Conservation (phyloP, 2,113 vertebrate species). For the Heterotis niloticus region DNA sequence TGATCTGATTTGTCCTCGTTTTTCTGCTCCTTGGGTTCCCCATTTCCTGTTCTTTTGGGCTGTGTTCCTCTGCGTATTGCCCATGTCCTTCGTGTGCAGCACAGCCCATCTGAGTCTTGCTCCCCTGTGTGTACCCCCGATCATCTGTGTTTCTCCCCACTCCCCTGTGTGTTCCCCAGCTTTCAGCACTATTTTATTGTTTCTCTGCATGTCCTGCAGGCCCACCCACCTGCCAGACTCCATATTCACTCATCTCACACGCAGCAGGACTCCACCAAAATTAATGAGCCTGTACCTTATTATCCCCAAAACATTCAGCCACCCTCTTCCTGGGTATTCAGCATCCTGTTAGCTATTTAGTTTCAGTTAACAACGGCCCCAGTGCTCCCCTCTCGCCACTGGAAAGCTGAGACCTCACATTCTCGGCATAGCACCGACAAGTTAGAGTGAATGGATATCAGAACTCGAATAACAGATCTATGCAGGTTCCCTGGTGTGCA, state of each 20-base stretch:
- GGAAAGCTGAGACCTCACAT: neutral
- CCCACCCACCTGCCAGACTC: conserved; percentile 1
- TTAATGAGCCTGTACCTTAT: conserved; percentile 16
- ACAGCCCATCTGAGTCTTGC: neutral
- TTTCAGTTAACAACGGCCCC: conserved; percentile 29
- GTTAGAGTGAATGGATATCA: neutral
- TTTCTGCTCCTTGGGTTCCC: neutral
- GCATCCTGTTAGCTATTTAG: conserved; percentile 23
- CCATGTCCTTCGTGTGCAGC: neutral
- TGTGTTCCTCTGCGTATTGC: neutral
- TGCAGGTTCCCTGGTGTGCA: neutral
- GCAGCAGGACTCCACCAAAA: conserved; percentile 9
- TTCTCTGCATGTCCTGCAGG: neutral
- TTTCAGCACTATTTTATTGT: neutral
- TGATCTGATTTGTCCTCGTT: neutral
- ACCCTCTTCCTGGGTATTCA: conserved; percentile 19
- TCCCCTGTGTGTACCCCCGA: neutral
- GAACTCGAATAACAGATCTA: conserved; percentile 16
- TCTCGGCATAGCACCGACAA: neutral
- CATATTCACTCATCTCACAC: neutral
- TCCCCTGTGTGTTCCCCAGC: neutral
- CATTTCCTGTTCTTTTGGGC: neutral
- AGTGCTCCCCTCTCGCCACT: neutral
- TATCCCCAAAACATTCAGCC: neutral
- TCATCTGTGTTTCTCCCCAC: neutral